A percentile compares a stretch with the other conserved stretches of the same genome.
These are phyloP conservation scores for Synanthedon vespiformis DNA, from an alignment of 2,888 invertebrate genomes.

Conservation along the genomic window DNA sequence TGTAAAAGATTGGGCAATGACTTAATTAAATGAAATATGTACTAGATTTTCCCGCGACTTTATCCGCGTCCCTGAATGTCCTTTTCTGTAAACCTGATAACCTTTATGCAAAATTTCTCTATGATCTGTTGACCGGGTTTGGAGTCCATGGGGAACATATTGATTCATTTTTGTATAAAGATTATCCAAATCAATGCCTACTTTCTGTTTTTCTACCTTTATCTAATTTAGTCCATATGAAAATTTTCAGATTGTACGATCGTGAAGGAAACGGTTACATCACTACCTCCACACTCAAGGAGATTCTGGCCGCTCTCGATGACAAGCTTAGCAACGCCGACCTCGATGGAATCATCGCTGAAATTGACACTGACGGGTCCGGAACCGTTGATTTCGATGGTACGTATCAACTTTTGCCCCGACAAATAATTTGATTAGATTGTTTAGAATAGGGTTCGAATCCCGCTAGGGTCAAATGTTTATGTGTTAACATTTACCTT, in stretches of 20 bases:
- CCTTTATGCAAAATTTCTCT: too few relatives aligned
- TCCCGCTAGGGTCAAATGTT: too few relatives aligned
- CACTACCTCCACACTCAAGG: conserved; percentile 89
- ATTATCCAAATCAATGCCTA: conserved; percentile 5
- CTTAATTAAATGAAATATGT: too few relatives aligned
- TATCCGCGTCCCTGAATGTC: too few relatives aligned
- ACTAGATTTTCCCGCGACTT: too few relatives aligned
- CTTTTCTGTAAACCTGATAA: too few relatives aligned
- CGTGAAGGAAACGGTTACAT: conserved; percentile 96
- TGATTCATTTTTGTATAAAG: not conserved
- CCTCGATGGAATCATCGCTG: conserved; percentile 96
- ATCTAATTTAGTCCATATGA: conserved; percentile 7
- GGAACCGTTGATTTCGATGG: conserved; percentile 99
- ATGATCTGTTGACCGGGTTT: too few relatives aligned
- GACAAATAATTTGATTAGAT: too few relatives aligned
- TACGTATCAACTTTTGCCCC: conserved; percentile 33
- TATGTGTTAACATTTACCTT: too few relatives aligned
- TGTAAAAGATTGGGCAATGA: too few relatives aligned
- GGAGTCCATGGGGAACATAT: too few relatives aligned
- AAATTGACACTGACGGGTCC: conserved; percentile 98
- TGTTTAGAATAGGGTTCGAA: too few relatives aligned
- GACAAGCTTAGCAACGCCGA: conserved; percentile 94
- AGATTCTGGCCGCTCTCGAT: conserved; percentile 92
- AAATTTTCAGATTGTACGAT: conserved; percentile 81
- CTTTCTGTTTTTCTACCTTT: not conserved